phyloP scores from a whole-genome alignment of 2,888 invertebrate species.

The Blastobasis lacticolella region DNA sequence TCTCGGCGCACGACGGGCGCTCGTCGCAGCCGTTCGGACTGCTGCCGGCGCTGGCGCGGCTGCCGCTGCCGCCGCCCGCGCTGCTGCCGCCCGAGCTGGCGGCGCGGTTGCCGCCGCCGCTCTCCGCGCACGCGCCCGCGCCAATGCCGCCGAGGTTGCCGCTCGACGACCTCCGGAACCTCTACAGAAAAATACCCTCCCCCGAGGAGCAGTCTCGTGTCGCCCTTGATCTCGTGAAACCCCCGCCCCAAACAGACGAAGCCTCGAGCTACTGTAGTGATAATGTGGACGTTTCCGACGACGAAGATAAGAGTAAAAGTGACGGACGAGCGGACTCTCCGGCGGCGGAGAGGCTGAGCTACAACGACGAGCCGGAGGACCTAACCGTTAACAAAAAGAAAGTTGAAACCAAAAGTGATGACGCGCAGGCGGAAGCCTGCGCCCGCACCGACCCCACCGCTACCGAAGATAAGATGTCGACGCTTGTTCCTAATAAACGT shows the following conservation, averaged over 20 bases:
- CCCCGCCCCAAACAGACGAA: slow-evolving; percentile 36
- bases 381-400: slow-evolving; percentile 80
- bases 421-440: slow-evolving; percentile 37
- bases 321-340: slow-evolving; percentile 36
- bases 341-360: slow-evolving; percentile 46
- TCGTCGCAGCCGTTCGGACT: slow-evolving; percentile 87
- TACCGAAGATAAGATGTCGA: slow-evolving; percentile 60
- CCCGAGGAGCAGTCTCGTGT: slow-evolving; percentile 45
- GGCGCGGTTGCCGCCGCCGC: slow-evolving; percentile 49
- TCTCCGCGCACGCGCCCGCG: slow-evolving; percentile 39
- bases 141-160: slow-evolving; percentile 72
- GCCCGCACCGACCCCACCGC: slow-evolving; percentile 46
- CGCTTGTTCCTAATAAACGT: slow-evolving; percentile 76
- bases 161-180: slow-evolving; percentile 62
- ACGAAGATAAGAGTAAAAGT: slow-evolving; percentile 43
- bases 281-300: slow-evolving; percentile 50
- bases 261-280: slow-evolving; percentile 56
- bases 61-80: slow-evolving; percentile 81
- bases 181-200: slow-evolving; percentile 63
- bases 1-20: slow-evolving; percentile 94
- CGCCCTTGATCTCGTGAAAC: slow-evolving; percentile 51
- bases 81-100: slow-evolving; percentile 77
- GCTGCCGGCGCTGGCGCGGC: slow-evolving; percentile 79
- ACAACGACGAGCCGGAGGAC: slow-evolving; percentile 78
- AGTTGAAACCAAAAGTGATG: slow-evolving; percentile 72